Evolutionary conservation across 2,113 vertebrate species (phyloP).

Genomic region (Gallinago jamesoni): DNA sequence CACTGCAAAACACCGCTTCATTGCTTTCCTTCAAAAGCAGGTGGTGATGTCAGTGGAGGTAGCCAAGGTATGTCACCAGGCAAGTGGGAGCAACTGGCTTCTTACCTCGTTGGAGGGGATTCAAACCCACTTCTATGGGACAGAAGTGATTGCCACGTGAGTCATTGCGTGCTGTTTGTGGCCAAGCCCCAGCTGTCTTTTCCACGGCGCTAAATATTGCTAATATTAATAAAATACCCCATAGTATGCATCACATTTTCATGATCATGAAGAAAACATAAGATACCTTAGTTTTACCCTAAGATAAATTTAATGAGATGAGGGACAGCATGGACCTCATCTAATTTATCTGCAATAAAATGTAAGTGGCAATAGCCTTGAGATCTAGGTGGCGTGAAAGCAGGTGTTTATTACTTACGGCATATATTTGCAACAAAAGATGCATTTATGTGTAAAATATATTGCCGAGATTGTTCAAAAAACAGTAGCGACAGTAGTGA

Average conservation of each 20-base stretch:
- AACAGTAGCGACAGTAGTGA: background rate
- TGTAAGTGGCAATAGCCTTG: background rate
- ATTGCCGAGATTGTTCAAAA: background rate
- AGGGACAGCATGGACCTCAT: background rate
- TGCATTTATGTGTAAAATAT: background rate
- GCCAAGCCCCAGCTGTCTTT: background rate
- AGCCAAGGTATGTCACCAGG: background rate
- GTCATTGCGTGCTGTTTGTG: background rate
- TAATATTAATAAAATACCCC: background rate
- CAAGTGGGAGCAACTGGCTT: background rate
- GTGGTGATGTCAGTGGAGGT: background rate
- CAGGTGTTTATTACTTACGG: background rate
- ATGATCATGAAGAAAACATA: background rate
- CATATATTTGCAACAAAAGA: background rate
- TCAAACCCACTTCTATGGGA: background rate
- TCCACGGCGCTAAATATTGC: background rate
- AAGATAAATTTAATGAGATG: constrained; percentile 23
- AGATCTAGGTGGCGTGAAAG: background rate
- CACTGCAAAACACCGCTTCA: background rate
- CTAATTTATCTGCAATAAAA: constrained; percentile 21
- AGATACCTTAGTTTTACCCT: background rate
- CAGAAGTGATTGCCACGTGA: background rate
- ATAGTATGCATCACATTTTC: background rate
- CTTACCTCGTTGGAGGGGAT: background rate
- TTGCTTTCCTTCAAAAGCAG: background rate